Conservation (phyloP, 2,888 invertebrate species). For the Luffia ferchaultella region DNA sequence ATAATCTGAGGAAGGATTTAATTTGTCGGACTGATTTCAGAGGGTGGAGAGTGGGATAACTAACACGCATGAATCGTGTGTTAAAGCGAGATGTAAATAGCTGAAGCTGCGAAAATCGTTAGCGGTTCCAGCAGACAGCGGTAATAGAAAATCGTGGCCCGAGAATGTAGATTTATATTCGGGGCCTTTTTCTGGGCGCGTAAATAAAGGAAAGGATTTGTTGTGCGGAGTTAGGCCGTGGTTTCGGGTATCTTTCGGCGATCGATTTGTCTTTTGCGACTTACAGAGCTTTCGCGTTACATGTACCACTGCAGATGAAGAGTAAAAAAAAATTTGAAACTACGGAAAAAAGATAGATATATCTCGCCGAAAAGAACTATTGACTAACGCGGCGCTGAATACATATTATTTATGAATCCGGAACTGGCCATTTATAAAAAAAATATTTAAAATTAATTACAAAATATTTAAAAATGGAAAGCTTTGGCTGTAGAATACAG, state of each 20-base stretch:
- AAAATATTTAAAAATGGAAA: too few species aligned
- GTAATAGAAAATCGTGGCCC: constrained; percentile 40
- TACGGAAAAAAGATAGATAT: too few species aligned
- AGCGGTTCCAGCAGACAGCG: constrained; percentile 39
- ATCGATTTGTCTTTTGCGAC: not conserved
- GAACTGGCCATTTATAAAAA: too few species aligned
- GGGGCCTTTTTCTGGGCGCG: constrained; percentile 6
- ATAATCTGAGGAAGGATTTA: constrained; percentile 77
- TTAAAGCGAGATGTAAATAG: constrained; percentile 4
- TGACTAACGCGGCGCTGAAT: too few species aligned
- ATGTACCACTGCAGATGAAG: too few species aligned
- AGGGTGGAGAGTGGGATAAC: constrained; percentile 24
- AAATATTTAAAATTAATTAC: too few species aligned
- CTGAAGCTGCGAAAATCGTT: constrained; percentile 32
- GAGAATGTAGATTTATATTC: constrained; percentile 19
- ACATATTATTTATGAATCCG: too few species aligned
- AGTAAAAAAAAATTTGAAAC: too few species aligned
- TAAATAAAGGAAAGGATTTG: constrained; percentile 7
- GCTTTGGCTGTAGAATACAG: too few species aligned
- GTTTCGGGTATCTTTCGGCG: not conserved
- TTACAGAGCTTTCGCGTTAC: too few species aligned
- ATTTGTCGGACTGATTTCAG: constrained; percentile 76
- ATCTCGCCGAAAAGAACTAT: too few species aligned
- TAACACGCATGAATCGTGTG: not conserved
- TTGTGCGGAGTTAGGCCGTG: constrained; percentile 3